phyloP scores from a whole-genome alignment of 2,113 vertebrate species.

The Platycercus adscitus region DNA sequence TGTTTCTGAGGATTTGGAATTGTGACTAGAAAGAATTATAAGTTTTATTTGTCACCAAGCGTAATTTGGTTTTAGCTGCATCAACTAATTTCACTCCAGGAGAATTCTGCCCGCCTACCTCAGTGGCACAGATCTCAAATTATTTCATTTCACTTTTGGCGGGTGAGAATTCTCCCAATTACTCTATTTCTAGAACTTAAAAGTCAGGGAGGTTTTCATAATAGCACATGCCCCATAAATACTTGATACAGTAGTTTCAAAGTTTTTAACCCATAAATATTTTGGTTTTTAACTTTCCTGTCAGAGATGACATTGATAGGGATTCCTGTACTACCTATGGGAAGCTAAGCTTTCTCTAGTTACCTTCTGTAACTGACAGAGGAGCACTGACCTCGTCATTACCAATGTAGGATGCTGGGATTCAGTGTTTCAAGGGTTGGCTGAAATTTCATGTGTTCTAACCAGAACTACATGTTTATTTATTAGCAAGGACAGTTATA shows the following conservation, averaged over 20 bases:
- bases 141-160: background rate
- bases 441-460: background rate
- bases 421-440: background rate
- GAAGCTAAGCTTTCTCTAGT: background rate
- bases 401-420: background rate
- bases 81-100: background rate
- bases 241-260: background rate
- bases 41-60: background rate
- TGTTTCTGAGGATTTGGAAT: background rate
- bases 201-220: background rate
- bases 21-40: background rate
- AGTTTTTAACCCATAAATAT: background rate
- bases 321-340: background rate
- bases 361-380: background rate
- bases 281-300: background rate
- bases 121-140: background rate
- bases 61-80: background rate
- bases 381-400: background rate
- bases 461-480: background rate
- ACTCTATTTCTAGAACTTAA: background rate
- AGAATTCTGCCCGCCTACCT: background rate
- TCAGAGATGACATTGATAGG: background rate
- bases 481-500: background rate
- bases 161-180: background rate
- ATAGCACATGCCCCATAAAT: background rate